Conservation (phyloP, 2,113 vertebrate genomes). For the Perca flavescens region DNA sequence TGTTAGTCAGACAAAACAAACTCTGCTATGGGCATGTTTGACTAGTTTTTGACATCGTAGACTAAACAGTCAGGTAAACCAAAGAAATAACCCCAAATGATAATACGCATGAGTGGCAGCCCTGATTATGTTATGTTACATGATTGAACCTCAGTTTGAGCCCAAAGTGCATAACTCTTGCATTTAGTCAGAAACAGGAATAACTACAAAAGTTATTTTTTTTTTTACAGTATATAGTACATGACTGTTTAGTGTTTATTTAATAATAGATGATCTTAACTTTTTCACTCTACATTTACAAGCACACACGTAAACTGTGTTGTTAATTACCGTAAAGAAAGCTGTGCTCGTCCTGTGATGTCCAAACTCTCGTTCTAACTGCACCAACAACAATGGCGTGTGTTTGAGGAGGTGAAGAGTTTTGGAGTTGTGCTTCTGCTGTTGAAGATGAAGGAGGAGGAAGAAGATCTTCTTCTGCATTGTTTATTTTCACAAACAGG, state of each 20-base stretch:
- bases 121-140: neutral
- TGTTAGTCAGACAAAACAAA: neutral
- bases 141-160: neutral
- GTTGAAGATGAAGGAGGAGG: neutral
- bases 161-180: neutral
- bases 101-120: neutral
- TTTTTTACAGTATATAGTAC: neutral
- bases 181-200: neutral
- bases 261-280: neutral
- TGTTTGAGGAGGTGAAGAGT: conserved; percentile 22
- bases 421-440: conserved; percentile 6
- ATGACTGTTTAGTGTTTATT: neutral
- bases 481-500: conserved; percentile 36
- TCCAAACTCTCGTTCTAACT: neutral
- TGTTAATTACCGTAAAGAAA: neutral
- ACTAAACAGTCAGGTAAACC: neutral
- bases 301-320: neutral
- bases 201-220: no score
- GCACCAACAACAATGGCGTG: conserved; percentile 19
- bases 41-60: neutral
- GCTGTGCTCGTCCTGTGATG: neutral
- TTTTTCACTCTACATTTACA: neutral
- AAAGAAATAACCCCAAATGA: neutral
- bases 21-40: neutral
- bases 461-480: conserved; percentile 17